Evolutionary conservation across 2,888 invertebrate species (phyloP).

Genomic region (Agonopterix subpropinquella): DNA sequence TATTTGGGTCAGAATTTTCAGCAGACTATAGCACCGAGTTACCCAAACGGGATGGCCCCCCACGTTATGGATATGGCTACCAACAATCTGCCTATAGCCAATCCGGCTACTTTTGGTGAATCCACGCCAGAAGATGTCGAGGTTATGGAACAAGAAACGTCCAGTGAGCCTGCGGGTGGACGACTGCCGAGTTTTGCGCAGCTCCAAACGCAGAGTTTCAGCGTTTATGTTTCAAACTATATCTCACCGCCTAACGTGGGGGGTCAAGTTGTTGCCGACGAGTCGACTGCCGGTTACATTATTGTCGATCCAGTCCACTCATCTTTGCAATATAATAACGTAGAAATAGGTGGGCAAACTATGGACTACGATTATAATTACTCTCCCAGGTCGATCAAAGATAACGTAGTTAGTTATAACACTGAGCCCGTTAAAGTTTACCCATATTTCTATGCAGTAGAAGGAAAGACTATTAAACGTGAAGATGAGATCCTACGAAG

Average conservation of each 20-base stretch:
- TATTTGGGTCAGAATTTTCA: slow-evolving; percentile 77
- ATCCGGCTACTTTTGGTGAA: slow-evolving; percentile 92
- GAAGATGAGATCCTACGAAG: slow-evolving; percentile 43
- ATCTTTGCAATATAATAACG: slow-evolving; percentile 49
- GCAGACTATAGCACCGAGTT: slow-evolving; percentile 78
- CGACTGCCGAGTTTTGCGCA: slow-evolving; percentile 81
- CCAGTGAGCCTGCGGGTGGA: slow-evolving; percentile 51
- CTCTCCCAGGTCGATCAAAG: slow-evolving; percentile 49
- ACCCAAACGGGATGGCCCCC: slow-evolving; percentile 92
- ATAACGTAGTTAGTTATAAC: slow-evolving; percentile 50
- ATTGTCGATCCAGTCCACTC: slow-evolving; percentile 61
- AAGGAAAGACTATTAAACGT: slow-evolving; percentile 61
- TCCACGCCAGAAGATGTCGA: slow-evolving; percentile 63
- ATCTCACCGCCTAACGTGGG: slow-evolving; percentile 84
- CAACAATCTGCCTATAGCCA: slow-evolving; percentile 80
- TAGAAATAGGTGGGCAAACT: slow-evolving; percentile 45
- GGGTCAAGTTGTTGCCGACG: slow-evolving; percentile 79
- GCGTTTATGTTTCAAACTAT: slow-evolving; percentile 75
- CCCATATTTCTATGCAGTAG: slow-evolving; percentile 54
- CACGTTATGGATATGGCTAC: slow-evolving; percentile 87
- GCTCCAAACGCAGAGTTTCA: slow-evolving; percentile 75
- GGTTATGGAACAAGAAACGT: slow-evolving; percentile 67
- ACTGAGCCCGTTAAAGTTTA: slow-evolving; percentile 50
- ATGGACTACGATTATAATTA: slow-evolving; percentile 56
- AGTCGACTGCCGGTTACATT: slow-evolving; percentile 69